Evolutionary conservation across 2,888 invertebrate species (phyloP), one percentile per base, ranked within the genome.

Genomic region (Nomada ruficornis): DNA sequence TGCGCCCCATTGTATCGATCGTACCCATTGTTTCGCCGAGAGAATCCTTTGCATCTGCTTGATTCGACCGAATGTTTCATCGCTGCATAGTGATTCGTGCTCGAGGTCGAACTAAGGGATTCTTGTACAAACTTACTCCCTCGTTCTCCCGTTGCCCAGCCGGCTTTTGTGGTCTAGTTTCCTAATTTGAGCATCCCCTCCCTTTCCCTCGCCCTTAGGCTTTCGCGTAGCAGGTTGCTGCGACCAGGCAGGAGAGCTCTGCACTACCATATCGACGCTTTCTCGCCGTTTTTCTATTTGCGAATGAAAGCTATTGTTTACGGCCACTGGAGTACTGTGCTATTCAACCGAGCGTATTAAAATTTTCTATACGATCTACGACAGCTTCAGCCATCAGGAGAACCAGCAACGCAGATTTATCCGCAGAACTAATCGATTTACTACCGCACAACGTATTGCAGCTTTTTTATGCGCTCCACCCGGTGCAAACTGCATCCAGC

Each of bases 1-100:
- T 36, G 63, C 80, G 63, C 79, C 78, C 59, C 73, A 69, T 76
- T 82, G 81, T 79, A 85, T 84, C 86, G 85, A 86, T 77, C 84
- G 70, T 63, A 55, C 65, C 86, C 82, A 86, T 87, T 87, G 87
- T 88, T 85, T 86, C 85, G 75, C 50, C 52, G 20, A 52, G 63
- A 62, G 77, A 79, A 72, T 82, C 80, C 55, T 63, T 75, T 76
- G 75, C 87, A 85, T 87, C 82, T 82, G 87, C 77, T 85, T 77
- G 77, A 80, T 77, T 80, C 85, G 65, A 63, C 36, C 77, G 60
- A 65, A 76, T 72, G 76, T 77, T 82, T 82, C 81, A 69, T 84
- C 82, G 62, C 52, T 13, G 72, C n/a, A 60, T 68, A 20, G 59
- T 67, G 60, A 55, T 70, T 26, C 26, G 26, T 26, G 26, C 26